These are phyloP conservation scores for Calosoma granatense DNA, from an alignment of 1,140 invertebrate genomes.

Conservation along the genomic window DNA sequence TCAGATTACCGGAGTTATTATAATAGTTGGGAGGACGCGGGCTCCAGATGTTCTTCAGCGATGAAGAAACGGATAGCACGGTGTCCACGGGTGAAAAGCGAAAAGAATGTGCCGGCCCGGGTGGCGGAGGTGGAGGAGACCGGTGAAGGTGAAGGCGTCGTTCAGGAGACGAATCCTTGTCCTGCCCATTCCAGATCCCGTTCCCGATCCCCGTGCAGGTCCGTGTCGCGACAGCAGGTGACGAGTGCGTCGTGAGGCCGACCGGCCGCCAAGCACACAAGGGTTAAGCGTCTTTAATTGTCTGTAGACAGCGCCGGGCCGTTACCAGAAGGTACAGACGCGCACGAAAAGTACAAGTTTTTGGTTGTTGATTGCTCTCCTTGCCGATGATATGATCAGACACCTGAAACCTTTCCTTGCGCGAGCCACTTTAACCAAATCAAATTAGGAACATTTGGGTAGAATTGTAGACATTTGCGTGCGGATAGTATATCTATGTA, in stretches of 20 bases:
- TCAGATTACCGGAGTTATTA: conserved; percentile 47
- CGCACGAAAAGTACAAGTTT: conserved; percentile 17
- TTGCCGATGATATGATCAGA: neutral
- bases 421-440: too few species aligned
- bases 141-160: conserved; percentile 17
- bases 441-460: neutral
- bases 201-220: conserved; percentile 15
- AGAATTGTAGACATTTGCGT: too few species aligned
- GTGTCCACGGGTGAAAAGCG: conserved; percentile 46
- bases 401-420: too few species aligned
- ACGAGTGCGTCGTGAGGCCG: conserved; percentile 28
- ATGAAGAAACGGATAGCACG: conserved; percentile 30
- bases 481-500: too few species aligned
- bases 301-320: conserved; percentile 1
- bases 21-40: conserved; percentile 43
- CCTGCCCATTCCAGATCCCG: neutral
- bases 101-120: conserved; percentile 42
- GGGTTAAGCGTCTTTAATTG: neutral
- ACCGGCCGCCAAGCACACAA: conserved; percentile 3
- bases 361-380: neutral
- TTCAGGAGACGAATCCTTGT: neutral
- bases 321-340: neutral
- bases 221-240: conserved; percentile 24
- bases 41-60: conserved; percentile 37
- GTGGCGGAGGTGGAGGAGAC: conserved; percentile 20